Conservation (phyloP, 2,888 invertebrate species). For the Andrena chrysosceles region DNA sequence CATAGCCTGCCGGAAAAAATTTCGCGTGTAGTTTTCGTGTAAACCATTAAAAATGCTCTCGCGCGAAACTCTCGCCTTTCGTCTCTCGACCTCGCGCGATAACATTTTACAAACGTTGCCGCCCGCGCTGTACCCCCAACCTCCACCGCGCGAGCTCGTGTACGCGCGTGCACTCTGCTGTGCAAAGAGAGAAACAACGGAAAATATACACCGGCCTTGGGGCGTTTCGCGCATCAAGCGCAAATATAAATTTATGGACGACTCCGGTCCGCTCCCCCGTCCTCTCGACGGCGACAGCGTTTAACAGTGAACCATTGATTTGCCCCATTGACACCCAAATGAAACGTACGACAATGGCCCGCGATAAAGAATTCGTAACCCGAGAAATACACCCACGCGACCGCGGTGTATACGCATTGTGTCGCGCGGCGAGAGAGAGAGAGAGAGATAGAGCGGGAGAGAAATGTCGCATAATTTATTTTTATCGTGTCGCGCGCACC, state of each 20-base stretch:
- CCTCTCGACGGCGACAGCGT: not conserved
- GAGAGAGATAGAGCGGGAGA: constrained; percentile 11
- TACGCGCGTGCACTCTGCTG: not conserved
- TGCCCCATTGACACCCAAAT: constrained; percentile 61
- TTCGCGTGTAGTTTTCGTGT: constrained; percentile 11
- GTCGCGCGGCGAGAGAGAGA: constrained; percentile 21
- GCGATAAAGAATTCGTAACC: constrained; percentile 59
- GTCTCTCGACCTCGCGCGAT: not conserved
- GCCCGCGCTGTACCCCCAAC: no score
- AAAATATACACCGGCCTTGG: not conserved
- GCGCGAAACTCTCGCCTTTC: constrained; percentile 12
- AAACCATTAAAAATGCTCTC: constrained; percentile 17
- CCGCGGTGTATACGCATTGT: not conserved
- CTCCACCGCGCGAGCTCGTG: not conserved
- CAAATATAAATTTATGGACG: constrained; percentile 31
- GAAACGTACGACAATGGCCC: constrained; percentile 36
- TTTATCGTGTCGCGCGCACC: constrained; percentile 25
- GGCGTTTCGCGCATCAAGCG: constrained; percentile 18
- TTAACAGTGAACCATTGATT: constrained; percentile 52
- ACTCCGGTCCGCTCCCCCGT: not conserved
- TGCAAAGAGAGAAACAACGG: not conserved
- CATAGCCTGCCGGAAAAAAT: not conserved
- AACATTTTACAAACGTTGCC: not conserved
- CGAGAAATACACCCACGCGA: constrained; percentile 37
- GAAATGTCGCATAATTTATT: constrained; percentile 60